Percentiles rank a stretch among this genome's conserved stretches.
These are phyloP conservation scores for Morelia viridis DNA, from an alignment of 2,797 vertebrate genomes.

Conservation along the genomic window DNA sequence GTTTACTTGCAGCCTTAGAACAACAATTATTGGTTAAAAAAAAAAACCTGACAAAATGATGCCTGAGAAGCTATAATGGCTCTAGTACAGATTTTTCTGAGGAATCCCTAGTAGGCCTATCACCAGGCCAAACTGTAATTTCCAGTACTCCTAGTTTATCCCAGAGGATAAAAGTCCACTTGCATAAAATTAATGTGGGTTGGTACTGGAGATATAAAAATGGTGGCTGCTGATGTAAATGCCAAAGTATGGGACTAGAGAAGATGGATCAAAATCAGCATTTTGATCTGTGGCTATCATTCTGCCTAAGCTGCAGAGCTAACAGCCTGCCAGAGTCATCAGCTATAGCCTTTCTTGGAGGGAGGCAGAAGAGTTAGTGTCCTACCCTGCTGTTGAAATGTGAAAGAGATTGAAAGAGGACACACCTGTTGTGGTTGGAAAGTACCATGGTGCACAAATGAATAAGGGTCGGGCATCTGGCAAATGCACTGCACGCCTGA, in stretches of 20 bases:
- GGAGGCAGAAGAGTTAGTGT: constrained; percentile 4
- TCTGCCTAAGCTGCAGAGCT: not conserved
- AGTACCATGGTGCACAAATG: constrained; percentile 42
- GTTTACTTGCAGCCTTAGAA: not conserved
- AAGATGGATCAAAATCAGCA: not conserved
- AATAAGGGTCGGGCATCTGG: constrained; percentile 53
- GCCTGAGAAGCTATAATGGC: not conserved
- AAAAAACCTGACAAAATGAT: not conserved
- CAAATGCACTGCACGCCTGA: constrained; percentile 2
- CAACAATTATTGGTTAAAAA: not conserved
- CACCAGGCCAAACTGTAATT: not conserved
- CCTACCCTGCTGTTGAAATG: constrained; percentile 62
- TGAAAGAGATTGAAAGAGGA: constrained; percentile 61
- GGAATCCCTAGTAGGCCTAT: not conserved
- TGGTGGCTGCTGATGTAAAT: not conserved
- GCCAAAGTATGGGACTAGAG: not conserved
- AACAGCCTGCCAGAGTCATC: not conserved
- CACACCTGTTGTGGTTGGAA: constrained; percentile 63
- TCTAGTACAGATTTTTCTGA: not conserved
- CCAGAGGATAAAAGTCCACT: not conserved
- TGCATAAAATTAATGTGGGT: not conserved
- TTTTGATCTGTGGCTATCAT: not conserved
- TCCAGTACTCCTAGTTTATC: not conserved
- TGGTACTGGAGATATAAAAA: not conserved
- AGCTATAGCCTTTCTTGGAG: constrained; percentile 12